A percentile compares a stretch with the other conserved stretches of the same genome.
phyloP scores from a whole-genome alignment of 2,113 vertebrate genomes.

The Tachuris rubrigastra region DNA sequence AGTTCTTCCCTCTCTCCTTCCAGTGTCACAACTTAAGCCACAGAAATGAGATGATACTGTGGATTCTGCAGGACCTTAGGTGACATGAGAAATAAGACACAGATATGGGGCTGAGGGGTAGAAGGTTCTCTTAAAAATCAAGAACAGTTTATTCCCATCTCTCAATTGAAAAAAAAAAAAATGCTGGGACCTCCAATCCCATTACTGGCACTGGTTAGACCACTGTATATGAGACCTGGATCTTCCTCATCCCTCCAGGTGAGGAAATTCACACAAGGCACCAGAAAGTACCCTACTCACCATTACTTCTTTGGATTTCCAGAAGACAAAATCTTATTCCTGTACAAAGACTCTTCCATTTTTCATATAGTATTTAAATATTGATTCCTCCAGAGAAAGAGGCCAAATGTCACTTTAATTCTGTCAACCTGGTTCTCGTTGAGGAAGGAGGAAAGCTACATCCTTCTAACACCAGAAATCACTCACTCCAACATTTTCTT shows the following conservation, averaged over 20 bases:
- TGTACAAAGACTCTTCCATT: background rate
- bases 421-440: background rate
- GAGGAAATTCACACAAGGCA: fast-evolving
- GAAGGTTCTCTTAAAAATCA: background rate
- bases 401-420: background rate
- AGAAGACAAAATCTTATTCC: background rate
- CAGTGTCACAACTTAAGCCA: background rate
- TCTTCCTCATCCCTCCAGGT: fast-evolving
- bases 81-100: background rate
- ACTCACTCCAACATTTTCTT: background rate
- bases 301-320: background rate
- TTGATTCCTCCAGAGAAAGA: background rate
- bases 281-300: background rate
- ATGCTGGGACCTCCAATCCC: background rate
- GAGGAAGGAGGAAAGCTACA: background rate
- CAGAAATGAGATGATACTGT: background rate
- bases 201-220: background rate
- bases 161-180: background rate
- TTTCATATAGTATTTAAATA: background rate
- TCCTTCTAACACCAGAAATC: background rate
- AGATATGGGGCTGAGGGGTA: background rate
- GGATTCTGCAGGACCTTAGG: background rate
- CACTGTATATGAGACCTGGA: background rate
- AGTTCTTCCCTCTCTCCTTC: background rate
- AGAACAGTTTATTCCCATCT: background rate